Evolutionary conservation across 2,888 invertebrate species (phyloP).

Genomic region (Balanococcus diminutus): DNA sequence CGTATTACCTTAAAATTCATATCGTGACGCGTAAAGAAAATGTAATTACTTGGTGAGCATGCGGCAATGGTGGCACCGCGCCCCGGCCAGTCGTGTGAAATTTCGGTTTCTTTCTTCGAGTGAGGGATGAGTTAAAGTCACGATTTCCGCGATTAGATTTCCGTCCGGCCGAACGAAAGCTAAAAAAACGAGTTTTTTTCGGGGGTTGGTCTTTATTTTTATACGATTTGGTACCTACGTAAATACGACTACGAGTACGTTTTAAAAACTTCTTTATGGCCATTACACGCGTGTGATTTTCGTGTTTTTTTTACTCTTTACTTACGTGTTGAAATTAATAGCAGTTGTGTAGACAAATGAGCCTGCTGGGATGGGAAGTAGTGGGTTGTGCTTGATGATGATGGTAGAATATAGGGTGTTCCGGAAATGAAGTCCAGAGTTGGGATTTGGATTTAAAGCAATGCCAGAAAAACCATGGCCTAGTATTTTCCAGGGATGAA

Average conservation of each 20-base stretch:
- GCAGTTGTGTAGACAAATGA: background rate
- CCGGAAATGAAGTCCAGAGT: too few relatives aligned
- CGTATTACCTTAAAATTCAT: slow-evolving; percentile 28
- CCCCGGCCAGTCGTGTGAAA: background rate
- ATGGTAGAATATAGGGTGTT: too few relatives aligned
- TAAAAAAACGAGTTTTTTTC: background rate
- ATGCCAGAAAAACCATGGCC: too few relatives aligned
- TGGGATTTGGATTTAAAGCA: too few relatives aligned
- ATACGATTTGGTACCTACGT: background rate
- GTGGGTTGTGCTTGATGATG: too few relatives aligned
- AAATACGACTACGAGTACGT: too few relatives aligned
- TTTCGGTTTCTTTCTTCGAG: background rate
- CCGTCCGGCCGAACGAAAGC: background rate
- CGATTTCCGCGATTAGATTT: slow-evolving; percentile 4
- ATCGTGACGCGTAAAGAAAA: slow-evolving; percentile 39
- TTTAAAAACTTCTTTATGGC: background rate
- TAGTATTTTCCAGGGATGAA: too few relatives aligned
- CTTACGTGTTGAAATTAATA: background rate
- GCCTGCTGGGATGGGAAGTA: too few relatives aligned
- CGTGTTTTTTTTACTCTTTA: background rate
- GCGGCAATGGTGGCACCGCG: background rate
- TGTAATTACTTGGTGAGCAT: slow-evolving; percentile 1
- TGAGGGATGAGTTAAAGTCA: slow-evolving; percentile 22
- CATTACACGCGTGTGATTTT: background rate
- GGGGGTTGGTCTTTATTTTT: background rate